Base-by-base conservation (phyloP, 2,888 invertebrate genomes). In the Caenorhabditis sulstoni region DNA sequence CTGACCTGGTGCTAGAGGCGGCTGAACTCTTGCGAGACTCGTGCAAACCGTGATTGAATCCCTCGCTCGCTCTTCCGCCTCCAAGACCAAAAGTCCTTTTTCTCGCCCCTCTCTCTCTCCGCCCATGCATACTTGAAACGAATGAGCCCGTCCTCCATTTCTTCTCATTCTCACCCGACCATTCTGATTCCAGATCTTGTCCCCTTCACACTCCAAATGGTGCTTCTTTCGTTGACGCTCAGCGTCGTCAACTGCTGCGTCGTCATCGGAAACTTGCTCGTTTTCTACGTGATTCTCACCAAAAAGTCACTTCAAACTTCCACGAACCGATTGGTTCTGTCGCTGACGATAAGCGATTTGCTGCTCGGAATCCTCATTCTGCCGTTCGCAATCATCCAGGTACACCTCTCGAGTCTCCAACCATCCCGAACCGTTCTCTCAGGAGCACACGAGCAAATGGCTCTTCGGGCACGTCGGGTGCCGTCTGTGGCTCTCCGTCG, bases 261-360 rank as follows among this genome's bases (percentile, higher is more conserved):
- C 16, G 88, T 89, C 39, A 85, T 87, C 75, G 89, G 89, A 58
- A 89, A 89, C 73, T 74, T 88, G 23, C 82, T 88, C 62, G 89
- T 89, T 16, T 81, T 90, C 50, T 89, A 89, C 73, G 81, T 89
- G 18, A 81, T 89, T 52, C 79, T 89, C 39, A 74, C 81, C 9
- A 87, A 87, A 66, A 85, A 85, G 55, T 81, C 85, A 20, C 93
- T 98, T 85, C 93, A 96, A 87, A 96, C 95, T 85, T 96, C 97
- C 86, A 98, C 97, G 81, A 98, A 98, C 92, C 94, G 95, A 90
- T 96, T 98, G 93, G 97, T 98, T 90, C 96, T 97, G 80, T 97
- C 96, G 55, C 93, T 98, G 89, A 97, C 97, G 0, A 95, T 96
- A 39, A 96, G 97, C 61, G 98, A 98, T 92, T 93, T 97, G 81